Conservation (phyloP, 2,113 vertebrate species). For the Mobula birostris region DNA sequence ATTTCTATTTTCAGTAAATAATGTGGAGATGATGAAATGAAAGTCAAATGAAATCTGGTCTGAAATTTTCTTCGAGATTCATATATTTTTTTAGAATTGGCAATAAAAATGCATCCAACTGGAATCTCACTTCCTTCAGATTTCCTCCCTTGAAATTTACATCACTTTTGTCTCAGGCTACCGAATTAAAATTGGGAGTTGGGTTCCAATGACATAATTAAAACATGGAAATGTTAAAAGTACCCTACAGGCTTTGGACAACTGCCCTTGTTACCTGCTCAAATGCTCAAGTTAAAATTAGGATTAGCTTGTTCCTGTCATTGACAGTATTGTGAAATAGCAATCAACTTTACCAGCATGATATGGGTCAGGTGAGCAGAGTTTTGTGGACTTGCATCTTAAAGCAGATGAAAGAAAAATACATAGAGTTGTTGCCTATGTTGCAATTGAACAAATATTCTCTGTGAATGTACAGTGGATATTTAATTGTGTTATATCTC, state of each 20-base stretch:
- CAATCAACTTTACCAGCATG: background rate
- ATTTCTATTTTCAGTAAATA: background rate
- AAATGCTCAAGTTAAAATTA: background rate
- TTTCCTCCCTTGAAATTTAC: too few species aligned
- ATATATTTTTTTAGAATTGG: background rate
- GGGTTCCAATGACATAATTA: background rate
- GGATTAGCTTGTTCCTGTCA: background rate
- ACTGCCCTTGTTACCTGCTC: background rate
- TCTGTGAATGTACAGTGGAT: background rate
- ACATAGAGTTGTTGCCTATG: background rate
- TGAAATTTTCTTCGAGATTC: background rate
- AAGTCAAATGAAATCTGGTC: background rate
- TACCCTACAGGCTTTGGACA: background rate
- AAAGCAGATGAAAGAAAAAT: background rate
- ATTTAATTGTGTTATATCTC: background rate
- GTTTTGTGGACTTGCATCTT: background rate
- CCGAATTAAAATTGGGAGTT: background rate
- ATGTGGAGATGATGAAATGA: background rate
- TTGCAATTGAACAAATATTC: background rate
- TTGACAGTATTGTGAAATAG: background rate
- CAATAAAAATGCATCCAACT: background rate
- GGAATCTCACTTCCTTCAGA: too few species aligned
- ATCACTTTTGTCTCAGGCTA: background rate
- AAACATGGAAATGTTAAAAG: background rate
- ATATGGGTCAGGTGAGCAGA: background rate